These are phyloP conservation scores for Eutolmus rufibarbis DNA, from an alignment of 2,888 invertebrate genomes.

Conservation along the genomic window DNA sequence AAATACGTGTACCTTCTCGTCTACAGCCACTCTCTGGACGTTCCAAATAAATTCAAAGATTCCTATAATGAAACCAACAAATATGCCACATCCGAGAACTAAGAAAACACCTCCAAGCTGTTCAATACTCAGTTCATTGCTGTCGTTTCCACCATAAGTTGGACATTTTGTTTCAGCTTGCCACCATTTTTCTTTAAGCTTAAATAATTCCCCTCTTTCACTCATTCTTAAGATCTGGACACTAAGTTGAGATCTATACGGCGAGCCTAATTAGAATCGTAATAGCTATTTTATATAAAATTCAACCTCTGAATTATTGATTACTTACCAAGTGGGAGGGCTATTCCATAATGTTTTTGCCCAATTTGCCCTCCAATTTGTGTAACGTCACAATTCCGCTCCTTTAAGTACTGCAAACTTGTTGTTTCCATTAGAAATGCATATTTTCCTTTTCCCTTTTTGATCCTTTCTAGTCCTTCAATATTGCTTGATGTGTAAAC, in stretches of 20 bases:
- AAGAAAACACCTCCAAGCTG: constrained; percentile 93
- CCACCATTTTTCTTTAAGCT: constrained; percentile 94
- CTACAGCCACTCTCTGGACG: constrained; percentile 77
- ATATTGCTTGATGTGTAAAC: constrained; percentile 81
- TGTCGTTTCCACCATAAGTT: constrained; percentile 40
- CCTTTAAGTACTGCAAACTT: constrained; percentile 87
- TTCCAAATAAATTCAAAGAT: constrained; percentile 87
- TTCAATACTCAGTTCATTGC: constrained; percentile 57
- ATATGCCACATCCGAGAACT: constrained; percentile 78
- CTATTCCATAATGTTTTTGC: constrained; percentile 92
- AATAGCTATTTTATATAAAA: background rate
- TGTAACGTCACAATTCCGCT: constrained; percentile 80
- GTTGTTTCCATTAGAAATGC: constrained; percentile 98
- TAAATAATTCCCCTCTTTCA: constrained; percentile 82
- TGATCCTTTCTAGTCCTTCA: constrained; percentile 85
- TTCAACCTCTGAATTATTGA: background rate
- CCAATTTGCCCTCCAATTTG: constrained; percentile 83
- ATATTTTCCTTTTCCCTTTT: constrained; percentile 76
- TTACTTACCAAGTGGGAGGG: constrained; percentile 81
- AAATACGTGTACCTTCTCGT: constrained; percentile 70
- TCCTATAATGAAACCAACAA: constrained; percentile 77
- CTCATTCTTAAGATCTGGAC: constrained; percentile 89
- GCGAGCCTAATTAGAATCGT: constrained; percentile 68
- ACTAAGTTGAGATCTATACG: constrained; percentile 80
- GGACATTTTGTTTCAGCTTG: background rate